Evolutionary conservation across 2,888 invertebrate species (phyloP).

Genomic region (Euspilapteryx auroguttella): DNA sequence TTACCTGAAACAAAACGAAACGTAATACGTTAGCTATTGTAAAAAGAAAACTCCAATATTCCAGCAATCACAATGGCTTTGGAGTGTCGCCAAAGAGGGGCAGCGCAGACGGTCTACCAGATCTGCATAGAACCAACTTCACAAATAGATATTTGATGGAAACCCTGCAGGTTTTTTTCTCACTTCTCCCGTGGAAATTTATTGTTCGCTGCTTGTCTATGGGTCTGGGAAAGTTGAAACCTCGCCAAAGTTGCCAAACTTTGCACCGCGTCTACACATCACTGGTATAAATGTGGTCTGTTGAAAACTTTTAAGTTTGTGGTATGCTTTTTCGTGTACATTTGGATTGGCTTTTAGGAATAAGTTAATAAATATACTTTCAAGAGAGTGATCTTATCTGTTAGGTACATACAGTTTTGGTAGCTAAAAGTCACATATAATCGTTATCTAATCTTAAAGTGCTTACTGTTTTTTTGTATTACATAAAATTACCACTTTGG

Average conservation of each 20-base stretch:
- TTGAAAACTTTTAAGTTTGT: neutral
- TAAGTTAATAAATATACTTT: too few species aligned
- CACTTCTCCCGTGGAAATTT: constrained; percentile 19
- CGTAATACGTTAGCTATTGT: constrained; percentile 1
- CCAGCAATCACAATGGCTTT: constrained; percentile 15
- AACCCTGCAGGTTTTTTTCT: constrained; percentile 21
- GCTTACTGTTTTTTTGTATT: neutral
- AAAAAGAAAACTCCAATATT: neutral
- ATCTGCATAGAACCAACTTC: constrained; percentile 30
- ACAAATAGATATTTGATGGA: constrained; percentile 28
- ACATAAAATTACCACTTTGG: too few species aligned
- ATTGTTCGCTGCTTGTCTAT: constrained; percentile 23
- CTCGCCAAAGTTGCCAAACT: constrained; percentile 24
- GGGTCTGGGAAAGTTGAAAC: constrained; percentile 19
- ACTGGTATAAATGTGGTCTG: neutral
- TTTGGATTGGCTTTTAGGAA: too few species aligned
- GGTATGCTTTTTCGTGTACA: neutral
- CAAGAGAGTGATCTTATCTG: too few species aligned
- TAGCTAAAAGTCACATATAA: too few species aligned
- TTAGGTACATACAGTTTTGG: too few species aligned
- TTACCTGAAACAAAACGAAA: constrained; percentile 12
- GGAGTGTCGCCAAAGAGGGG: constrained; percentile 26
- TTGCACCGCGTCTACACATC: constrained; percentile 11
- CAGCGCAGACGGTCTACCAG: constrained; percentile 30
- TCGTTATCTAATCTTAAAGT: too few species aligned